phyloP scores from a whole-genome alignment of 2,888 invertebrate species.

The Sisyra nigra region DNA sequence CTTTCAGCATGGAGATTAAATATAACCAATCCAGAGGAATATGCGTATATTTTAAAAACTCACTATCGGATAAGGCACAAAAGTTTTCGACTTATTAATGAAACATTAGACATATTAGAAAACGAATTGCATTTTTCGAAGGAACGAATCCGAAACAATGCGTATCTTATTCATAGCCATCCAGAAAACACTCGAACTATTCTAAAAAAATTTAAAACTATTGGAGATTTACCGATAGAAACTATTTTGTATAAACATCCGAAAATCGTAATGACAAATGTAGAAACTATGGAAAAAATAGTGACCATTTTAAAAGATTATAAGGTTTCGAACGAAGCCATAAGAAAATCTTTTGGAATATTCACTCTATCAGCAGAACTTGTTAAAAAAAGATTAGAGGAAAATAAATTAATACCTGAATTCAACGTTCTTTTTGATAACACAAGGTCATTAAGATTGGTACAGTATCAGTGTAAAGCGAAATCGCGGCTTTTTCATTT shows the following conservation, averaged over 20 bases:
- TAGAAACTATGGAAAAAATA: conserved; percentile 35
- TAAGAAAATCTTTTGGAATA: conserved; percentile 35
- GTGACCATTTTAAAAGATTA: conserved; percentile 39
- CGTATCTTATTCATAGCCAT: conserved; percentile 39
- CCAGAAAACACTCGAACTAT: conserved; percentile 39
- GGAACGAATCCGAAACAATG: conserved; percentile 36
- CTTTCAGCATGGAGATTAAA: conserved; percentile 27
- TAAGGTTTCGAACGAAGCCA: conserved; percentile 35
- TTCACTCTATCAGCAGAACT: conserved; percentile 40
- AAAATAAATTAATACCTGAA: conserved; percentile 38
- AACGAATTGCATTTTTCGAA: conserved; percentile 36
- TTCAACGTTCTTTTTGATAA: conserved; percentile 41
- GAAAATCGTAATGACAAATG: conserved; percentile 42
- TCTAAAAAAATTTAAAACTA: conserved; percentile 31
- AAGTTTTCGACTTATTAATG: conserved; percentile 32
- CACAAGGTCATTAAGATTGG: conserved; percentile 36
- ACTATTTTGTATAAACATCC: conserved; percentile 38
- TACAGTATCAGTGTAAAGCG: conserved; percentile 32
- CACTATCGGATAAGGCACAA: conserved; percentile 25
- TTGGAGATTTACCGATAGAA: conserved; percentile 38
- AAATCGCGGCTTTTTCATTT: conserved; percentile 33
- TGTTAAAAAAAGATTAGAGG: conserved; percentile 36
- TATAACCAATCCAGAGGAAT: conserved; percentile 20
- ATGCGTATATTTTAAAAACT: conserved; percentile 22
- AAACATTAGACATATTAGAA: conserved; percentile 36